phyloP scores from a whole-genome alignment of 2,888 invertebrate species.

The Euzophera pinguis region DNA sequence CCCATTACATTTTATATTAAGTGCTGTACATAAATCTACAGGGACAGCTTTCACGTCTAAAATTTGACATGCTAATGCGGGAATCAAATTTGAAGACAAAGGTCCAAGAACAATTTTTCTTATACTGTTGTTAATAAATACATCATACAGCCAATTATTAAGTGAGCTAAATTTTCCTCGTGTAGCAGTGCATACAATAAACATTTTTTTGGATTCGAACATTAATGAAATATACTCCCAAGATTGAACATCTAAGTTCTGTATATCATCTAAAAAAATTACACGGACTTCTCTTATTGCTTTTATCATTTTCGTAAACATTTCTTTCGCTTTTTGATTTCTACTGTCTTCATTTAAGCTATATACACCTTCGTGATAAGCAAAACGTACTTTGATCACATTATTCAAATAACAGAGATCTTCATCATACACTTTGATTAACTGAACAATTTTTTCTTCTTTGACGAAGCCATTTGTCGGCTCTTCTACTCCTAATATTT shows the following conservation, averaged over 20 bases:
- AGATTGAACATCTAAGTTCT: constrained; percentile 66
- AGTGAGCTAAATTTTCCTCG: constrained; percentile 59
- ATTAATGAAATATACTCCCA: constrained; percentile 65
- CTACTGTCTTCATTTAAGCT: constrained; percentile 50
- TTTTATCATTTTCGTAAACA: constrained; percentile 58
- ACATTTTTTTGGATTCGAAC: constrained; percentile 52
- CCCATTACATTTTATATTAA: constrained; percentile 65
- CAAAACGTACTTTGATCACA: constrained; percentile 74
- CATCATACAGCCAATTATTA: constrained; percentile 61
- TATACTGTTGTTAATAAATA: constrained; percentile 57
- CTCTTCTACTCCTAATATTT: constrained; percentile 55
- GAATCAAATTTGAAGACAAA: constrained; percentile 54
- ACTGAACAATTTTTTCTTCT: constrained; percentile 59
- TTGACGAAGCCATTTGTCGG: constrained; percentile 56
- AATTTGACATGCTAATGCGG: constrained; percentile 80
- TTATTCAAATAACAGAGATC: constrained; percentile 78
- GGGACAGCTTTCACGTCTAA: constrained; percentile 80
- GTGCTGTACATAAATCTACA: constrained; percentile 66
- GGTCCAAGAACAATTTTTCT: constrained; percentile 65
- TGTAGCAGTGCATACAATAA: constrained; percentile 51
- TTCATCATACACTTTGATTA: constrained; percentile 48
- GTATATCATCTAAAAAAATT: constrained; percentile 72
- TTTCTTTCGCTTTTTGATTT: constrained; percentile 52
- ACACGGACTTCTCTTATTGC: constrained; percentile 46
- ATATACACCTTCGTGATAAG: constrained; percentile 61